Percentiles rank a stretch among this genome's conserved stretches.
phyloP scores from a whole-genome alignment of 2,888 invertebrate genomes.

The Dynastes tityus region DNA sequence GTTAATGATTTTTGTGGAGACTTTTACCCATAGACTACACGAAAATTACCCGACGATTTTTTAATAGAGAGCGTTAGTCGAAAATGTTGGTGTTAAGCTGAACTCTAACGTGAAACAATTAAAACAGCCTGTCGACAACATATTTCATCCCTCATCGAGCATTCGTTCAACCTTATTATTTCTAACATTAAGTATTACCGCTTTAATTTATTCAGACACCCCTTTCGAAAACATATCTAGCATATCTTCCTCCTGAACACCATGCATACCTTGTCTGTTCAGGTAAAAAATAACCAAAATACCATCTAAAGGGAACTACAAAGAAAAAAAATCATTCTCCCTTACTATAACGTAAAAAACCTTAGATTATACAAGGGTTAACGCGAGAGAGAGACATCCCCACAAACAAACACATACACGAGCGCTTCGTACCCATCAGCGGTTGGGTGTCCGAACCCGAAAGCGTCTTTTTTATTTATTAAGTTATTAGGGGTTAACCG shows the following conservation, averaged over 20 bases:
- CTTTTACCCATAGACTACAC: too few relatives aligned
- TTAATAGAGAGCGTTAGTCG: too few relatives aligned
- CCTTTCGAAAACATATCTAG: neutral
- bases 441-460: slow-evolving; percentile 37
- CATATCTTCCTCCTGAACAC: neutral
- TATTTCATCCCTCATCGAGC: slow-evolving; percentile 18
- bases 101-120: neutral
- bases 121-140: slow-evolving; percentile 11
- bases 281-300: too few relatives aligned
- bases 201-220: slow-evolving; percentile 1
- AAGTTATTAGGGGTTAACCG: slow-evolving; percentile 70
- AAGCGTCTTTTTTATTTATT: slow-evolving; percentile 63
- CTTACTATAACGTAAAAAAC: neutral
- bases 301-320: neutral
- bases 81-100: too few relatives aligned
- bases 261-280: neutral
- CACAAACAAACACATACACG: neutral
- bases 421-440: slow-evolving; percentile 55
- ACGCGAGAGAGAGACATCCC: slow-evolving; percentile 56
- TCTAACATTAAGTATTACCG: neutral
- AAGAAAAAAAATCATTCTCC: slow-evolving; percentile 57
- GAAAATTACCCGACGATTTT: too few relatives aligned
- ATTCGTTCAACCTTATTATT: neutral
- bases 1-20: too few relatives aligned
- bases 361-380: slow-evolving; percentile 7